Conservation (phyloP, 53 echinoderm and acorn worm genomes). For the Astropecten irregularis region DNA sequence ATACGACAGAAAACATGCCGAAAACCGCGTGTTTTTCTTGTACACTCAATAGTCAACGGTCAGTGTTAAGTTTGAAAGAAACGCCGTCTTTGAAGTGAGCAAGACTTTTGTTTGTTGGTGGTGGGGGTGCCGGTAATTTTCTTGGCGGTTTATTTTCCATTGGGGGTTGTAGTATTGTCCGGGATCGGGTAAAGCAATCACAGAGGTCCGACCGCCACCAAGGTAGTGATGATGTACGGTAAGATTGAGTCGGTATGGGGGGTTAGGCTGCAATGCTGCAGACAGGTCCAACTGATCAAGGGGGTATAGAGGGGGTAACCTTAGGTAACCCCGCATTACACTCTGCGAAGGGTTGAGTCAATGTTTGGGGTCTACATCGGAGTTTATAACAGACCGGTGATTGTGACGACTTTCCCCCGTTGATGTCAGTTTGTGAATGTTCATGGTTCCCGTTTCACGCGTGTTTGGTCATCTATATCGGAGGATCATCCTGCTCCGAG, state of each 20-base stretch:
- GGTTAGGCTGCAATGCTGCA: no score
- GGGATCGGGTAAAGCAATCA: conserved; percentile 21
- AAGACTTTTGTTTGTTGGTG: no score
- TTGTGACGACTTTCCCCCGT: no score
- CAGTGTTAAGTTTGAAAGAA: background rate
- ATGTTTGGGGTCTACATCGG: no score
- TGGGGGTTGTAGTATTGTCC: conserved; percentile 1
- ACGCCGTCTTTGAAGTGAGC: background rate
- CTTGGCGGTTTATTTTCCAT: background rate
- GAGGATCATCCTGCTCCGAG: no score
- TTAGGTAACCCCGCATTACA: conserved; percentile 15
- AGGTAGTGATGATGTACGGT: conserved; percentile 16
- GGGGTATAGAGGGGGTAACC: background rate
- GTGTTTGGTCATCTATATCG: no score
- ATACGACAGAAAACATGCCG: background rate
- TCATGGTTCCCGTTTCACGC: no score
- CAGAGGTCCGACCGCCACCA: background rate
- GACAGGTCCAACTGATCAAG: no score
- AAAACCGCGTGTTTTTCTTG: conserved; percentile 26
- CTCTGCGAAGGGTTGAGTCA: background rate
- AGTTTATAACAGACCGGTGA: no score
- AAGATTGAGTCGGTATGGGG: background rate
- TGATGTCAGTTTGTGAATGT: no score
- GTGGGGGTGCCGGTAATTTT: background rate
- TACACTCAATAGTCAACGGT: conserved; percentile 16